Percentiles rank a stretch among this genome's conserved stretches.
Conservation (phyloP, 37 sponge, comb jelly and placozoan species). For the Tethya wilhelma region DNA sequence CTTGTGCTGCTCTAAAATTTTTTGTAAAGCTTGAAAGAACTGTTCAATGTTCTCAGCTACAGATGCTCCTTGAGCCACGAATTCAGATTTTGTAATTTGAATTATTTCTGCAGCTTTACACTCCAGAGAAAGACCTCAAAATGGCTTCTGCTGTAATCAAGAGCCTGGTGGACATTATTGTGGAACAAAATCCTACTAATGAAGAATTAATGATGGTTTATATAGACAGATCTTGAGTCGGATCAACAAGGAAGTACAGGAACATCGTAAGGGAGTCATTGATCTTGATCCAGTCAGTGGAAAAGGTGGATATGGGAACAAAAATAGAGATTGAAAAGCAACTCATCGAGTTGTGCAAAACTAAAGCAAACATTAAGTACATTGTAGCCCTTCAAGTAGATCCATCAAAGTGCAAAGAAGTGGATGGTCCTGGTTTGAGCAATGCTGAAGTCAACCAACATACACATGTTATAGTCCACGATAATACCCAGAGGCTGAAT, state of each 20-base stretch:
- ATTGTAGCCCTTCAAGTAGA: too few species aligned
- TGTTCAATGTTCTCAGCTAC: background rate
- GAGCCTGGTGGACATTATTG: background rate
- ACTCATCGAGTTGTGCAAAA: too few species aligned
- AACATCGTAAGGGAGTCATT: background rate
- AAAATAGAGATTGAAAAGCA: too few species aligned
- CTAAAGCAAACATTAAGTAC: too few species aligned
- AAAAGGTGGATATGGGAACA: too few species aligned
- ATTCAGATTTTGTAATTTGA: background rate
- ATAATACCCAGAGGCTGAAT: constrained; percentile 34
- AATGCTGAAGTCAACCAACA: too few species aligned
- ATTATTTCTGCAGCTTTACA: background rate
- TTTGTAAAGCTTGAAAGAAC: background rate
- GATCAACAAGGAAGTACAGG: background rate
- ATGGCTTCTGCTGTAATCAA: background rate
- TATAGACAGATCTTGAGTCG: background rate
- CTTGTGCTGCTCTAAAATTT: background rate
- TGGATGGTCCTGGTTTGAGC: too few species aligned
- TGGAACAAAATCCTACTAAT: background rate
- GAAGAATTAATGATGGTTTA: background rate
- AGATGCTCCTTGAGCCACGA: constrained; percentile 14
- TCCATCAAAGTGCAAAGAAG: too few species aligned
- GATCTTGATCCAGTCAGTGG: background rate
- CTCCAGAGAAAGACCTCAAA: background rate
- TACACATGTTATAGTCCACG: too few species aligned